Conservation (phyloP, 2,797 vertebrate species). For the Argya squamiceps region DNA sequence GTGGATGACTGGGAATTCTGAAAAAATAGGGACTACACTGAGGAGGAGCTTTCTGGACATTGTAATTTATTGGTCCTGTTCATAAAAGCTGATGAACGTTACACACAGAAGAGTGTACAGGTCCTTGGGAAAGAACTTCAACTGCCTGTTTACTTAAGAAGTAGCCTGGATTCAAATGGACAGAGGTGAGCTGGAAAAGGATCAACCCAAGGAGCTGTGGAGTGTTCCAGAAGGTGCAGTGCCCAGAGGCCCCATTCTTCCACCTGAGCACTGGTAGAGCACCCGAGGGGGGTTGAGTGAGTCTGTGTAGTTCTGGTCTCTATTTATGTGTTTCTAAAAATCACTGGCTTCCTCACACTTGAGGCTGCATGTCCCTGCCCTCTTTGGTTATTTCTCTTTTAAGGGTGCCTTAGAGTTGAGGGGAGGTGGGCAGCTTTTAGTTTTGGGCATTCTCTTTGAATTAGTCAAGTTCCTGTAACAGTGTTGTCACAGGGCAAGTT, state of each 20-base stretch:
- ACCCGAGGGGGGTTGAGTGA: background rate
- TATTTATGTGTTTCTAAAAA: background rate
- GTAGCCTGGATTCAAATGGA: background rate
- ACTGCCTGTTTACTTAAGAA: background rate
- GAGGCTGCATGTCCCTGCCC: background rate
- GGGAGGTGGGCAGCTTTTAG: conserved; percentile 3
- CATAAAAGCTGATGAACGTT: conserved; percentile 34
- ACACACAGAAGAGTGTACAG: conserved; percentile 29
- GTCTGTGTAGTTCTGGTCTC: background rate
- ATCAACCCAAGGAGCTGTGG: background rate
- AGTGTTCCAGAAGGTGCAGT: background rate
- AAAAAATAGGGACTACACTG: background rate
- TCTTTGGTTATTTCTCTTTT: background rate
- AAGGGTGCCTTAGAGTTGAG: conserved; percentile 50
- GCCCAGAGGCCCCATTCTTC: background rate
- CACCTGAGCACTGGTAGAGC: background rate
- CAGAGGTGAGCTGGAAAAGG: background rate
- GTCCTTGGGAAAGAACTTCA: conserved; percentile 41
- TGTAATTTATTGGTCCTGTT: conserved; percentile 24
- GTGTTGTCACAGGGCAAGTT: background rate
- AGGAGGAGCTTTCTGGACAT: background rate
- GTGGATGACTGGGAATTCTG: conserved; percentile 99
- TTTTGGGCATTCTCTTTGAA: conserved; percentile 6
- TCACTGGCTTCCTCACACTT: background rate
- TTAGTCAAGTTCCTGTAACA: background rate